These are phyloP conservation scores for Formica selysi DNA, from an alignment of 1,140 invertebrate species.

Conservation along the genomic window DNA sequence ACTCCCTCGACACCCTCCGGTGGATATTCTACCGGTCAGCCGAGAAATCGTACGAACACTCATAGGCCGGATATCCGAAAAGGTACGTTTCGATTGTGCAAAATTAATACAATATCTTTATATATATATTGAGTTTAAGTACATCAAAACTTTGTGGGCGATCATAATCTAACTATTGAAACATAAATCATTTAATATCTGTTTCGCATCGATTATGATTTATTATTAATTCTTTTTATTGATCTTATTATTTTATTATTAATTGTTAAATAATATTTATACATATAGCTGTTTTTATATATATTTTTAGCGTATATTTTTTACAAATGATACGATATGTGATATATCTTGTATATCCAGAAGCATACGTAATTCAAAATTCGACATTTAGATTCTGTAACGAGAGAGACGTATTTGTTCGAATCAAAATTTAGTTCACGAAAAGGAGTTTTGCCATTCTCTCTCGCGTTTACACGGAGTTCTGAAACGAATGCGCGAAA, in stretches of 20 bases:
- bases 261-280: background rate
- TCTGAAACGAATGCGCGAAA: constrained; percentile 67
- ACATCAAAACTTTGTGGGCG: background rate
- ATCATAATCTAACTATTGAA: background rate
- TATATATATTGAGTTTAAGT: background rate
- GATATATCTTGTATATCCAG: background rate
- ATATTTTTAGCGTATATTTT: background rate
- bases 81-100: constrained; percentile 74
- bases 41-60: constrained; percentile 80
- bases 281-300: background rate
- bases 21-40: constrained; percentile 82
- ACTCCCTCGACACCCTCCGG: constrained; percentile 88
- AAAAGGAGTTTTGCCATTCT: constrained; percentile 33
- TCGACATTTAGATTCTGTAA: constrained; percentile 44
- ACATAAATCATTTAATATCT: background rate
- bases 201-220: background rate
- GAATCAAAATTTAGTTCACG: constrained; percentile 59
- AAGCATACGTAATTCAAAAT: constrained; percentile 4
- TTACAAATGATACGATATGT: background rate
- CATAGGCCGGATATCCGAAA: constrained; percentile 82
- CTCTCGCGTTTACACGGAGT: constrained; percentile 48
- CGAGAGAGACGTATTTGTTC: constrained; percentile 45
- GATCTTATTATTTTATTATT: background rate
- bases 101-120: background rate
- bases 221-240: background rate